phyloP scores from a whole-genome alignment of 1,140 invertebrate species.

The Dendroctonus ponderosae region DNA sequence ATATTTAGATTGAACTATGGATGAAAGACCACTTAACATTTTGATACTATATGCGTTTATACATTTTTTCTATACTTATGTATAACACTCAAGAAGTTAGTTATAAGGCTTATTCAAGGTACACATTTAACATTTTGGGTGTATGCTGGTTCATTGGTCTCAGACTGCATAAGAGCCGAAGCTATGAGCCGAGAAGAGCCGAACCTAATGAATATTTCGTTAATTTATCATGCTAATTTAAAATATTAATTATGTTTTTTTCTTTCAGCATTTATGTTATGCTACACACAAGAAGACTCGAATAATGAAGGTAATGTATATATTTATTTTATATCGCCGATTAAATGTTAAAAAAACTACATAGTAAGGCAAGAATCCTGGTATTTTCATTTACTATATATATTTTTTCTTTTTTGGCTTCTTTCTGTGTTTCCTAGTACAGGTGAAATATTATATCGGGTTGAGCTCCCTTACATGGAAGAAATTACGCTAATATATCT shows the following conservation, averaged over 20 bases:
- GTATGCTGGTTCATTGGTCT: too few relatives aligned
- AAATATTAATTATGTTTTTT: constrained; percentile 45
- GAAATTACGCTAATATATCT: constrained; percentile 86
- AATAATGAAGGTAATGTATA: constrained; percentile 78
- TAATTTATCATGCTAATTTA: neutral
- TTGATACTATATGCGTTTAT: too few relatives aligned
- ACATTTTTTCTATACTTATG: too few relatives aligned
- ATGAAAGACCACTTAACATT: too few relatives aligned
- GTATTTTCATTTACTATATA: constrained; percentile 46
- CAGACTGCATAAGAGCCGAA: too few relatives aligned
- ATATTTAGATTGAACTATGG: too few relatives aligned
- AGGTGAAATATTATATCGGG: constrained; percentile 85
- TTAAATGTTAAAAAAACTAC: neutral
- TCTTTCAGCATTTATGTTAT: constrained; percentile 87
- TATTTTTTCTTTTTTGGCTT: constrained; percentile 54
- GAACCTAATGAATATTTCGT: neutral
- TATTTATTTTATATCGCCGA: constrained; percentile 29
- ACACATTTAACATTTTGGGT: too few relatives aligned
- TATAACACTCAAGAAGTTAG: too few relatives aligned
- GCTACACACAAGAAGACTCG: constrained; percentile 86
- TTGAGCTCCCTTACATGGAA: constrained; percentile 86
- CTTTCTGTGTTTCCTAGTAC: constrained; percentile 66
- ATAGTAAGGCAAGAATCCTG: neutral
- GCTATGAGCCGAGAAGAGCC: too few relatives aligned
- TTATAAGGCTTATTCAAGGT: too few relatives aligned